Evolutionary conservation across 1,140 invertebrate species (phyloP).

Genomic region (Aphelenchoides fujianensis): DNA sequence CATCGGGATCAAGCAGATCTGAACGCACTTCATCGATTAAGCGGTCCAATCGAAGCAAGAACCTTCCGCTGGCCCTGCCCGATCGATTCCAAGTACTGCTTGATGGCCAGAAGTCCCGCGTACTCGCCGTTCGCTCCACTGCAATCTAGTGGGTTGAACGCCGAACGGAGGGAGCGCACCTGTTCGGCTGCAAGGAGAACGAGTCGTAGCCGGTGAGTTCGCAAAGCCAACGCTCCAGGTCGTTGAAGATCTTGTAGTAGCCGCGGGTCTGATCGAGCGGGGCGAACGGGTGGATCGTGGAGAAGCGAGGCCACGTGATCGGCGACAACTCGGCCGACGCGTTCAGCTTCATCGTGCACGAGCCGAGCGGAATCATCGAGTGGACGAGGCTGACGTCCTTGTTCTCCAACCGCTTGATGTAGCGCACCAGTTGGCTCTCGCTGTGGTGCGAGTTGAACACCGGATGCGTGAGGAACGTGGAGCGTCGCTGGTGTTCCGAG

Average conservation of each 20-base stretch:
- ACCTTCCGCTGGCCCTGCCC: conserved; percentile 79
- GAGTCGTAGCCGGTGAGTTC: conserved; percentile 95
- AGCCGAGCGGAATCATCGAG: conserved; percentile 98
- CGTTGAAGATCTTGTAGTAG: conserved; percentile 82
- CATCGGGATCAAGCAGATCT: conserved; percentile 88
- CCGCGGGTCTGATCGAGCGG: conserved; percentile 84
- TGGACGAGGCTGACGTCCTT: conserved; percentile 96
- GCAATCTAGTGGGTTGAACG: conserved; percentile 2
- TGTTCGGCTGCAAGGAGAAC: conserved; percentile 95
- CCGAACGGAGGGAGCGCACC: no score
- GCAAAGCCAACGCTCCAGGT: conserved; percentile 79
- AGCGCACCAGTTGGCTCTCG: conserved; percentile 88
- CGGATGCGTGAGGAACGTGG: conserved; percentile 80
- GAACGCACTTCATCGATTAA: no score
- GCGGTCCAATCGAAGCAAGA: no score
- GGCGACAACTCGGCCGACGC: conserved; percentile 92
- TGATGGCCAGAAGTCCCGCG: conserved; percentile 88
- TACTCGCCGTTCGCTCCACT: conserved; percentile 97
- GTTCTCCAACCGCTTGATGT: conserved; percentile 96
- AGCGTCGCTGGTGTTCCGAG: conserved; percentile 76
- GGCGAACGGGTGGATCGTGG: conserved; percentile 91
- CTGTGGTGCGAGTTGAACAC: conserved; percentile 93
- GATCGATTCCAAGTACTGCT: conserved; percentile 82
- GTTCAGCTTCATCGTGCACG: conserved; percentile 99
- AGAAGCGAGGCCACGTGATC: conserved; percentile 86